These are phyloP conservation scores for Limanda limanda DNA, from an alignment of 2,113 vertebrate genomes.

Conservation along the genomic window DNA sequence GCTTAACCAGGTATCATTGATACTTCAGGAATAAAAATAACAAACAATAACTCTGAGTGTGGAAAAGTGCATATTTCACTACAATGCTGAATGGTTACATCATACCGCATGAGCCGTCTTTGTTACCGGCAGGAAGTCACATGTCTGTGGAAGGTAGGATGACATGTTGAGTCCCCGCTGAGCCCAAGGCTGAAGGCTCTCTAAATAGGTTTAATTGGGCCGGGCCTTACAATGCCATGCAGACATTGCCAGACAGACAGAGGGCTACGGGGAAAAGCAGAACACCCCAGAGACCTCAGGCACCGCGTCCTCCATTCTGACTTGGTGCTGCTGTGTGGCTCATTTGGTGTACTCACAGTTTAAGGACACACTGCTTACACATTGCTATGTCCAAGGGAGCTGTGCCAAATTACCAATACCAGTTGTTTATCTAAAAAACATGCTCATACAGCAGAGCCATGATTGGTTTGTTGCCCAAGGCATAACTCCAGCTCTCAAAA, in stretches of 20 bases:
- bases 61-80: slow-evolving; percentile 62
- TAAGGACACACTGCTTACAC: slow-evolving; percentile 65
- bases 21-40: slow-evolving; percentile 56
- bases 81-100: slow-evolving; percentile 58
- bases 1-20: slow-evolving; percentile 59
- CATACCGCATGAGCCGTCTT: slow-evolving; percentile 58
- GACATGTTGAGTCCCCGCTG: slow-evolving; percentile 67
- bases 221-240: slow-evolving; percentile 63
- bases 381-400: slow-evolving; percentile 61
- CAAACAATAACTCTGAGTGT: slow-evolving; percentile 40
- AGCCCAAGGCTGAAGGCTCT: slow-evolving; percentile 70
- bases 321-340: slow-evolving; percentile 58
- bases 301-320: slow-evolving; percentile 39
- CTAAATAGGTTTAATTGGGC: slow-evolving; percentile 78
- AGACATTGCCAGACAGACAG: slow-evolving; percentile 66
- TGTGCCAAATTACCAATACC: slow-evolving; percentile 73
- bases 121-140: slow-evolving; percentile 63
- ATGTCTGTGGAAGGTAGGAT: slow-evolving; percentile 61
- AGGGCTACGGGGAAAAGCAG: slow-evolving; percentile 58
- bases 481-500: slow-evolving; percentile 67
- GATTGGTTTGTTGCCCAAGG: slow-evolving; percentile 79
- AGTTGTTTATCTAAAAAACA: slow-evolving; percentile 76
- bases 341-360: slow-evolving; percentile 69
- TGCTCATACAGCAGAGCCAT: slow-evolving; percentile 70
- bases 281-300: slow-evolving; percentile 67